Evolutionary conservation across 2,797 vertebrate species (phyloP), one percentile per base, ranked within the genome.

Genomic region (Oreochromis grahami): DNA sequence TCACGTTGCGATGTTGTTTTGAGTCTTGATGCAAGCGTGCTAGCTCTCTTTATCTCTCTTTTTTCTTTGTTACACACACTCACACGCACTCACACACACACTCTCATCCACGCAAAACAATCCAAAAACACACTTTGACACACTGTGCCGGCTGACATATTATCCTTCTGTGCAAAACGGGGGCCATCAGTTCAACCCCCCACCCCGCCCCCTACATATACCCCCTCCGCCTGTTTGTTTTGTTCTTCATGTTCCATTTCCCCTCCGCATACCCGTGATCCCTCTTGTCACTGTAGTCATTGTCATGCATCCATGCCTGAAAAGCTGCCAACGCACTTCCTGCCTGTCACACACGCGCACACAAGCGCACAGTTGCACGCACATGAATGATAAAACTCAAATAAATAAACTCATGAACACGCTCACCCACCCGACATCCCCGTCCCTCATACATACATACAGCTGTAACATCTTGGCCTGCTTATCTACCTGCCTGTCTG

Each of bases 181-280:
- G 77, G 86, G 50, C 84, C 84, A 78, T 88, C 60, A 82, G 81
- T 84, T 90, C 68, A 84, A 3, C 41, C 55, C 82, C 29, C 34
- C 19, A 1, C n/a, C n/a, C 17, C 32, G 0, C 51, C 14, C 45
- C 29, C 34, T 4, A 43, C 45, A 32, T 36, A 12, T 19, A 36
- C 32, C 68, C 45, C 74, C 51, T 48, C 80, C 6, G 41, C 77
- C 87, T 92, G 91, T 93, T 95, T 94, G 91, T 93, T 94, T 95
- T 93, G 88, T 93, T 93, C 90, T 92, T 94, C 93, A 91, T 94
- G 94, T 94, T 94, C 91, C 89, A 93, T 95, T 94, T 96, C 95
- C 94, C 84, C 82, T 88, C 86, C 76, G 82, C 90, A 86, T 82
- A 86, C 63, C 86, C 89, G 7, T 89, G 89, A 92, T 92, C 84